Evolutionary conservation across 1,140 invertebrate species (phyloP).

Genomic region (Matsumurasca onukii): DNA sequence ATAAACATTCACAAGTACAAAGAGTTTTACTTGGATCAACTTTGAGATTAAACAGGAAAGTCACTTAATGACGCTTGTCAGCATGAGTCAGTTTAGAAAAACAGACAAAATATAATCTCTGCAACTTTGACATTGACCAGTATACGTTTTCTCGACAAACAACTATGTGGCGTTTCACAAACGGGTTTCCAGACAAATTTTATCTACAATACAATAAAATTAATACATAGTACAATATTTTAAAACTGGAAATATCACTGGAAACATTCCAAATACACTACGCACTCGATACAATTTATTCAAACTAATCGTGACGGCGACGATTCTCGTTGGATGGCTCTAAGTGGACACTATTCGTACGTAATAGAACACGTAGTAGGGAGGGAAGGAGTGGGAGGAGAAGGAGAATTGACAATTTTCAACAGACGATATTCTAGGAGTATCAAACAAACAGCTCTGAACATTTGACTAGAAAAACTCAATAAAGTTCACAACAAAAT

Average conservation of each 20-base stretch:
- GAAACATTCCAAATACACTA: conserved; percentile 20
- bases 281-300: conserved; percentile 6
- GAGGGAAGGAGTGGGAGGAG: neutral
- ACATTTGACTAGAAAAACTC: conserved; percentile 1
- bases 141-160: neutral
- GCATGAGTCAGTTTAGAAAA: no score
- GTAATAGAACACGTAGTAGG: neutral
- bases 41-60: no score
- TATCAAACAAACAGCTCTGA: conserved; percentile 18
- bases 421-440: neutral
- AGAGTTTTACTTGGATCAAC: no score
- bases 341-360: neutral
- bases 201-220: neutral
- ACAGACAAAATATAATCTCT: neutral
- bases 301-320: conserved; percentile 7
- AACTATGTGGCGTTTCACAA: neutral
- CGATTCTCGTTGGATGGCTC: conserved; percentile 8
- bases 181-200: neutral
- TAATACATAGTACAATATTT: no score
- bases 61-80: no score
- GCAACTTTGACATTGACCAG: neutral
- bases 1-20: no score
- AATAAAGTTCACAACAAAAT: neutral
- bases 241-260: conserved; percentile 1
- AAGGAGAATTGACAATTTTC: neutral